Evolutionary conservation across 2,888 invertebrate species (phyloP), one percentile per base, ranked within the genome.

Genomic region (Scelioninae gen. 2): DNA sequence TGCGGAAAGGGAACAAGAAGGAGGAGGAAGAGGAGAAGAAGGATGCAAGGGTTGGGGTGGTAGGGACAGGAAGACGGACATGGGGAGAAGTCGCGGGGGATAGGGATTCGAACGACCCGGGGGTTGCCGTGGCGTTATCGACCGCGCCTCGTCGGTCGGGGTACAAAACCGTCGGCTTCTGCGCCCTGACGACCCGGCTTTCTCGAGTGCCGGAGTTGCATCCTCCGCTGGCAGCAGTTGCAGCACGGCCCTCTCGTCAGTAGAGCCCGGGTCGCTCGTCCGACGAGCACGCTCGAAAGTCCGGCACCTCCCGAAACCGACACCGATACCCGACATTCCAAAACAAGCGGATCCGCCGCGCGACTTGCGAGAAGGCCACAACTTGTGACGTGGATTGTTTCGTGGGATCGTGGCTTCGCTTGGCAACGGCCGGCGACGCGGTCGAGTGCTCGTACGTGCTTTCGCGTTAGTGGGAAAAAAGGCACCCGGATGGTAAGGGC

Each of bases 41-140:
- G n/a, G n/a, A n/a, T n/a, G n/a, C n/a, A n/a, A n/a, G 6, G 22
- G 22, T 22, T 22, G 22, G 22, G 3, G 22, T 5, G 22, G 11
- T 18, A 28, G 53, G 55, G 19, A 19, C 7, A 53, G 58, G 55
- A 39, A 57, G 65, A 67, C 50, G 63, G 57, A 57, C 57, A 72
- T n/a, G 64, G 46, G 46, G 48, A 45, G 53, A 41, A 31, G 63
- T 46, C 37, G 46, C 50, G 35, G 15, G 60, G 55, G 67, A 53
- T 71, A 37, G 68, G 73, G n/a, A n/a, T n/a, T n/a, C n/a, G n/a
- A 73, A 76, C 73, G 76, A 72, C 74, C 76, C 76, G 76, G 76
- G 76, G 76, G 76, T 76, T 76, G 74, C 76, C 72, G 76, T 76
- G 74, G 76, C 74, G 76, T 76, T 76, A 76, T 76, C 76, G 76